Percentiles rank a stretch among this genome's conserved stretches.
phyloP scores from a whole-genome alignment of 2,888 invertebrate genomes.

The Drosophila sordidapex region DNA sequence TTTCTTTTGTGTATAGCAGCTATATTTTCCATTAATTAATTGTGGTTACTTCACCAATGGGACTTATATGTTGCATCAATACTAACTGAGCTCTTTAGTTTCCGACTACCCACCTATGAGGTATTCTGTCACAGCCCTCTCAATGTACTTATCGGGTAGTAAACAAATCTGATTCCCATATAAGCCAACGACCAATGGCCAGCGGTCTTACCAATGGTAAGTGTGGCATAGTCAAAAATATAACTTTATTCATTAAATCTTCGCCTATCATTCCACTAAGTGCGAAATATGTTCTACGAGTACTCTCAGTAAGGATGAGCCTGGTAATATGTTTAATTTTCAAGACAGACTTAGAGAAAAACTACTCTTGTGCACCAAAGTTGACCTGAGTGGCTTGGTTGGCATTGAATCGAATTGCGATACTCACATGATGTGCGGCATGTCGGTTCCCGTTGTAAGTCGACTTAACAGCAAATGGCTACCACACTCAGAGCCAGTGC shows the following conservation, averaged over 20 bases:
- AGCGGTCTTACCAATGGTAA: slow-evolving; percentile 83
- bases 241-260: neutral
- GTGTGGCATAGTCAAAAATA: slow-evolving; percentile 24
- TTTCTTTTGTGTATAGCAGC: no score
- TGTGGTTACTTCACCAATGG: no score
- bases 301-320: slow-evolving; percentile 82
- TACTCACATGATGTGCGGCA: slow-evolving; percentile 74
- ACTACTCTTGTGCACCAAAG: slow-evolving; percentile 43
- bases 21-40: no score
- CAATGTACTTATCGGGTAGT: no score
- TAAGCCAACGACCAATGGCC: no score
- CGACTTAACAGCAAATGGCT: slow-evolving; percentile 25
- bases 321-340: slow-evolving; percentile 85
- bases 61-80: no score
- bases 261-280: slow-evolving; percentile 81
- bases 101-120: no score
- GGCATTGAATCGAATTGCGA: slow-evolving; percentile 63
- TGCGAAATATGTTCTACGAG: slow-evolving; percentile 84
- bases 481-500: no score
- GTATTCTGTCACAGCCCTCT: no score
- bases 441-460: slow-evolving; percentile 58
- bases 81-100: no score
- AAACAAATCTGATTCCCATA: no score
- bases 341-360: slow-evolving; percentile 81
- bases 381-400: slow-evolving; percentile 59